A percentile compares a stretch with the other conserved stretches of the same genome.
phyloP scores from a whole-genome alignment of 1,140 invertebrate genomes.

The Apolygus lucorum region DNA sequence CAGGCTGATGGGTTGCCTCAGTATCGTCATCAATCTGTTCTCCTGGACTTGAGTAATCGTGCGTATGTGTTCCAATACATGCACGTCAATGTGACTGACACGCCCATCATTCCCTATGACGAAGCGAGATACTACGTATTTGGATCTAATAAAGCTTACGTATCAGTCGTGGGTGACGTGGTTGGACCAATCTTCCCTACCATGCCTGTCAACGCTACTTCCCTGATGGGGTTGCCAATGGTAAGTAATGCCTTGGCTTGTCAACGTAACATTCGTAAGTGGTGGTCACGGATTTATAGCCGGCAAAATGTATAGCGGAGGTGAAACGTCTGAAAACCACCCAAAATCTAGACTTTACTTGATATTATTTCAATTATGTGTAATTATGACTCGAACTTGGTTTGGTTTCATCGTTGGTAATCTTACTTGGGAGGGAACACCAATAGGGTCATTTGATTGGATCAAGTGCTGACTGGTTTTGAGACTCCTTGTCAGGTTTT shows the following conservation, averaged over 20 bases:
- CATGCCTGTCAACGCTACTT: conserved; percentile 81
- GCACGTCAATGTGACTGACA: conserved; percentile 88
- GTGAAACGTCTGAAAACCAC: too few species aligned
- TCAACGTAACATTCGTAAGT: neutral
- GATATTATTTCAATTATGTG: too few species aligned
- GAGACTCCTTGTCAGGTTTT: too few species aligned
- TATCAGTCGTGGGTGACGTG: conserved; percentile 89
- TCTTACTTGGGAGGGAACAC: too few species aligned
- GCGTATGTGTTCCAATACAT: conserved; percentile 89
- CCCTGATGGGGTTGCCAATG: conserved; percentile 71
- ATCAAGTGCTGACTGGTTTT: too few species aligned
- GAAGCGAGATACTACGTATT: conserved; percentile 87
- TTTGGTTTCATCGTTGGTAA: too few species aligned
- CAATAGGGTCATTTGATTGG: too few species aligned
- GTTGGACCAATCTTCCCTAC: conserved; percentile 89
- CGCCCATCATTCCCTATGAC: conserved; percentile 80
- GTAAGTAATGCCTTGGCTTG: conserved; percentile 38
- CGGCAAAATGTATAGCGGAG: neutral
- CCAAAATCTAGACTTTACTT: too few species aligned
- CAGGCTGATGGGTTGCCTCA: conserved; percentile 88
- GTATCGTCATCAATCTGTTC: conserved; percentile 79
- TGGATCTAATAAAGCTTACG: conserved; percentile 76
- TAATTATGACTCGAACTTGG: too few species aligned
- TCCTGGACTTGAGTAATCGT: conserved; percentile 84
- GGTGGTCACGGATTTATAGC: neutral